phyloP scores from a whole-genome alignment of 2,888 invertebrate species.

The Schrankia costaestrigalis region DNA sequence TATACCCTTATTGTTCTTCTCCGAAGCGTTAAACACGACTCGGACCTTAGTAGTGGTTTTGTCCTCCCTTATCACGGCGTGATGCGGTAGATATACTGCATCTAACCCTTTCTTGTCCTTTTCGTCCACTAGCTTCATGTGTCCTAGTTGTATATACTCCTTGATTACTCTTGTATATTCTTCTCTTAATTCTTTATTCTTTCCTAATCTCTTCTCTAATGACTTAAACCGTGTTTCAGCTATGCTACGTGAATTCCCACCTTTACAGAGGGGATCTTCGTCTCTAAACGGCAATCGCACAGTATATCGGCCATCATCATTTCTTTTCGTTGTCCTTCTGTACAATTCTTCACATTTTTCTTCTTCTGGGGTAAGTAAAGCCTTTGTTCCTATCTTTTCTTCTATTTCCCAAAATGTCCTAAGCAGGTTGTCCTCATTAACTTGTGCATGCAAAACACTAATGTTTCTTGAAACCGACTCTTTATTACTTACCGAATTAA shows the following conservation, averaged over 20 bases:
- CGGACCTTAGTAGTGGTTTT: background rate
- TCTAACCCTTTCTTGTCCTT: background rate
- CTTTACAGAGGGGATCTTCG: conserved; percentile 5
- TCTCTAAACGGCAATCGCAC: conserved; percentile 8
- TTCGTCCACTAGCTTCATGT: background rate
- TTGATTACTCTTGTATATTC: conserved; percentile 2
- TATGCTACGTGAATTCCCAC: background rate
- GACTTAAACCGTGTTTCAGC: conserved; percentile 4
- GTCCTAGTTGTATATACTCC: conserved; percentile 4
- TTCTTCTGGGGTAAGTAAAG: conserved; percentile 10
- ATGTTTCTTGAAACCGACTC: background rate
- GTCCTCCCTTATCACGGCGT: conserved; percentile 1
- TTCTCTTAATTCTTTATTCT: conserved; percentile 1
- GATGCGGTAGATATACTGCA: conserved; percentile 1
- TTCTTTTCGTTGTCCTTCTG: conserved; percentile 3
- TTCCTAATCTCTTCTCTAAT: conserved; percentile 4
- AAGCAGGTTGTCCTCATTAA: background rate
- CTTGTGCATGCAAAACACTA: conserved; percentile 4
- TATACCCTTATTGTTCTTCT: background rate
- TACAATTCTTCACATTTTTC: conserved; percentile 12
- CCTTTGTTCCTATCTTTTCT: background rate
- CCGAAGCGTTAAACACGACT: too few species aligned
- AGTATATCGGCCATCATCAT: conserved; percentile 3
- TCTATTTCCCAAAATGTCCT: conserved; percentile 2
- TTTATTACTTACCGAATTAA: background rate